Conservation (phyloP, 1,140 invertebrate genomes). For the Formica selysi region DNA sequence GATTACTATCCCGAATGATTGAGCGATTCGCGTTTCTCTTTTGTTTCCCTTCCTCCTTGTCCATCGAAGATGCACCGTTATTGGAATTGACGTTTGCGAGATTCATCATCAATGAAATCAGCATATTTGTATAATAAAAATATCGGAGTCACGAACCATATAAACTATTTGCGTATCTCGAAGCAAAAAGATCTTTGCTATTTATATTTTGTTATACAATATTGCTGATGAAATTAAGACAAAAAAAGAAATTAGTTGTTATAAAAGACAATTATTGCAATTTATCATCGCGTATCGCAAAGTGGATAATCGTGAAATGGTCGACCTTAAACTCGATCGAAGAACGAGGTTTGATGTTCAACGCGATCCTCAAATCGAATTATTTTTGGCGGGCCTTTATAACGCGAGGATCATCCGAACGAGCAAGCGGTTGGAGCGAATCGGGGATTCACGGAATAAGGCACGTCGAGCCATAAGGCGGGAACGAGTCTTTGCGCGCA, state of each 20-base stretch:
- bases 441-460: conserved; percentile 62
- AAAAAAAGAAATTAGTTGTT: not conserved
- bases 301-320: not conserved
- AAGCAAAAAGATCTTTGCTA: not conserved
- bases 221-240: not conserved
- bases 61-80: conserved; percentile 30
- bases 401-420: conserved; percentile 35
- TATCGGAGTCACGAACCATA: not conserved
- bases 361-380: not conserved
- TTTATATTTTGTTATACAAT: not conserved
- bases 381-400: not conserved
- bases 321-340: not conserved
- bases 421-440: conserved; percentile 5
- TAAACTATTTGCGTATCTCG: not conserved
- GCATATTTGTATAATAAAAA: not conserved
- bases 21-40: conserved; percentile 66
- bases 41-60: conserved; percentile 31
- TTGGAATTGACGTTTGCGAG: conserved; percentile 31
- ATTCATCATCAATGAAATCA: conserved; percentile 44
- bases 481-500: conserved; percentile 71
- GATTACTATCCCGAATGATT: conserved; percentile 75
- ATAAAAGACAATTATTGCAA: too few species aligned
- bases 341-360: not conserved
- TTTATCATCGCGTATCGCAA: not conserved
- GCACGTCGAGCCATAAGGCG: conserved; percentile 50